Conservation (phyloP, 2,797 vertebrate genomes). For the Balearica regulorum region DNA sequence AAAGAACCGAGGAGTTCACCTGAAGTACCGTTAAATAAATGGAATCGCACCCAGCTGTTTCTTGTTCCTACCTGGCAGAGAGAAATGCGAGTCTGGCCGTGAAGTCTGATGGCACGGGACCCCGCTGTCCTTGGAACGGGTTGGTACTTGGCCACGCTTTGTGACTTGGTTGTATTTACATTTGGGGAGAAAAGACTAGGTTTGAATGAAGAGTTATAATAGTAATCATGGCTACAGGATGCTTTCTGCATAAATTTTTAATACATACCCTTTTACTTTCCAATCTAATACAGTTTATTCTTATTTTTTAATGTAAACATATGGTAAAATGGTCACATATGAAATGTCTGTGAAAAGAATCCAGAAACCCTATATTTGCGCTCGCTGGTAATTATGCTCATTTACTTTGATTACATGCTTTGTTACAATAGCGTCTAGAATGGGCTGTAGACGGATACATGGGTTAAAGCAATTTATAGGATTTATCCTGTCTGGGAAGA, state of each 20-base stretch:
- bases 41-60: fast-evolving
- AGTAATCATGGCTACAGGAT: neutral
- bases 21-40: neutral
- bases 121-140: neutral
- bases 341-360: neutral
- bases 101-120: neutral
- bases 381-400: neutral
- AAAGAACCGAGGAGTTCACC: neutral
- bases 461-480: constrained; percentile 6
- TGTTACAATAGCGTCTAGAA: neutral
- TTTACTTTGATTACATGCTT: constrained; percentile 37
- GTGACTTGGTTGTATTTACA: neutral
- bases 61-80: neutral
- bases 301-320: neutral
- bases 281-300: neutral
- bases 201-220: neutral
- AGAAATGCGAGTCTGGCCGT: neutral
- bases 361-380: neutral
- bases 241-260: neutral
- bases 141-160: neutral
- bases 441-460: neutral
- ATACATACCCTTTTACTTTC: neutral
- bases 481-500: neutral
- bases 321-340: neutral
- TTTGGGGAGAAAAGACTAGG: neutral